Percentiles rank a stretch among this genome's conserved stretches.
Conservation (phyloP, 1,140 invertebrate genomes). For the Dinothrombium tinctorium region DNA sequence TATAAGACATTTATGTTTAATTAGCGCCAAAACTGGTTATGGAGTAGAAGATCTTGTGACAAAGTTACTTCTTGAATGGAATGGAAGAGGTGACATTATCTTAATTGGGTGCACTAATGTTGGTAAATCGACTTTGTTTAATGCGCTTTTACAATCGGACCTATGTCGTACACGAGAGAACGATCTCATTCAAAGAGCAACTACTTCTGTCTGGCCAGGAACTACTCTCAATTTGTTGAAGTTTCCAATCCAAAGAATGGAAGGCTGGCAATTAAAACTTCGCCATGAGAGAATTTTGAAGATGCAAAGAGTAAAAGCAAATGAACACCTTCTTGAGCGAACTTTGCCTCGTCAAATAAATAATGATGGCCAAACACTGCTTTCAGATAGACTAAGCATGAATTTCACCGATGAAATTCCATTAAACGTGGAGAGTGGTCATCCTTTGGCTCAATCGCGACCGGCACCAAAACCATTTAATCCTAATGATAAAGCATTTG, state of each 20-base stretch:
- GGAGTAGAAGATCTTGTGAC: conserved; percentile 79
- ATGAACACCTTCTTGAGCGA: conserved; percentile 26
- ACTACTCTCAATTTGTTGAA: conserved; percentile 80
- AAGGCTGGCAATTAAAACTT: conserved; percentile 19
- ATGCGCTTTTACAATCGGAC: conserved; percentile 69
- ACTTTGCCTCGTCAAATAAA: conserved; percentile 25
- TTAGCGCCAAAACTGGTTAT: conserved; percentile 81
- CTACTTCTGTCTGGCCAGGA: conserved; percentile 66
- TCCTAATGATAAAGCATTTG: background rate
- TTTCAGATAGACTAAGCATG: conserved; percentile 5
- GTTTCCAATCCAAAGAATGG: conserved; percentile 24
- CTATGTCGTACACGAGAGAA: conserved; percentile 56
- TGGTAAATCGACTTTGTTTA: conserved; percentile 87
- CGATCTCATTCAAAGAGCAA: conserved; percentile 66
- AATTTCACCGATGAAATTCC: conserved; percentile 7
- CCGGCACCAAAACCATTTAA: conserved; percentile 3
- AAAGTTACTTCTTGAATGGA: conserved; percentile 25
- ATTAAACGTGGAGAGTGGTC: conserved; percentile 4
- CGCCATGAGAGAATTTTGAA: conserved; percentile 30
- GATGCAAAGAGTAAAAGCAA: conserved; percentile 19
- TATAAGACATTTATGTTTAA: conserved; percentile 45
- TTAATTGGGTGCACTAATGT: conserved; percentile 84
- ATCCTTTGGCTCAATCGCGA: conserved; percentile 5
- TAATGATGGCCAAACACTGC: conserved; percentile 28
- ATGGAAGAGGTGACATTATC: conserved; percentile 47